A percentile compares a stretch with the other conserved stretches of the same genome.
These are phyloP conservation scores for Cepaea nemoralis DNA, from an alignment of 1,140 invertebrate genomes.

Conservation along the genomic window DNA sequence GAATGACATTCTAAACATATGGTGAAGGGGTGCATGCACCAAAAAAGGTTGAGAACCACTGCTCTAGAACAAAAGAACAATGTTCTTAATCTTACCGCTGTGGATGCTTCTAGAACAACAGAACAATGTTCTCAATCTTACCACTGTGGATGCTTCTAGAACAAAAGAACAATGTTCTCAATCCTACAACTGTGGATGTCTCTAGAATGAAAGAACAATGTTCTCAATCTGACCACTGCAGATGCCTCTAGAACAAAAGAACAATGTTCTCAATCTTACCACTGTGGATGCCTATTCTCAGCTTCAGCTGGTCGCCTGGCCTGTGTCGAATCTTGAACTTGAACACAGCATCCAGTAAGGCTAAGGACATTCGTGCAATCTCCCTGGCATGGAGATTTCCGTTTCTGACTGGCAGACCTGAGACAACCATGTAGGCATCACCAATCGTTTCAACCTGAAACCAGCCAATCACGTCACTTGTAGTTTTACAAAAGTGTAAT, in stretches of 20 bases:
- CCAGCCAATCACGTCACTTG: not conserved
- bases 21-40: too few relatives aligned
- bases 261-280: conserved; percentile 74
- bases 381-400: conserved; percentile 76
- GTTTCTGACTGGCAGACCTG: conserved; percentile 76
- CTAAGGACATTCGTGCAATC: conserved; percentile 86
- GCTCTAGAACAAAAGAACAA: too few relatives aligned
- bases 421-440: conserved; percentile 92
- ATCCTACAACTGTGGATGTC: too few relatives aligned
- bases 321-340: conserved; percentile 90
- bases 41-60: too few relatives aligned
- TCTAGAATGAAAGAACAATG: too few relatives aligned
- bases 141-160: too few relatives aligned
- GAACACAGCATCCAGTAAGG: conserved; percentile 86
- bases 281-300: conserved; percentile 95
- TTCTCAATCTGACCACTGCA: conserved; percentile 39
- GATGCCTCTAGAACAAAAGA: not conserved
- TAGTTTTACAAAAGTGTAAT: too few relatives aligned
- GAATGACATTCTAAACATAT: too few relatives aligned
- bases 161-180: too few relatives aligned
- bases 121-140: too few relatives aligned
- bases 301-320: conserved; percentile 84
- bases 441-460: conserved; percentile 94
- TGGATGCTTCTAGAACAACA: too few relatives aligned
- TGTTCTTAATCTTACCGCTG: too few relatives aligned